phyloP scores from a whole-genome alignment of 1,140 invertebrate species.

The Papilio helenus region DNA sequence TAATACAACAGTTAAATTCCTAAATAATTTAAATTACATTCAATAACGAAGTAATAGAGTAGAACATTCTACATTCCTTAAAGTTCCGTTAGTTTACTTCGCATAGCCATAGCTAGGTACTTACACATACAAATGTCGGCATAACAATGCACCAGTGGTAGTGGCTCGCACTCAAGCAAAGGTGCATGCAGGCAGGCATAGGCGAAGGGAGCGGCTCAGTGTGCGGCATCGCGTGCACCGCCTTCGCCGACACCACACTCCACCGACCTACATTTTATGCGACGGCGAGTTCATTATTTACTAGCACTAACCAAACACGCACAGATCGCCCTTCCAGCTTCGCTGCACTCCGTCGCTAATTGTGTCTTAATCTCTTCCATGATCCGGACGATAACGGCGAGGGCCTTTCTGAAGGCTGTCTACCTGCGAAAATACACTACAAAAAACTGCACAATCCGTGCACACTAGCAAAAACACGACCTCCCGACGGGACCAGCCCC shows the following conservation, averaged over 20 bases:
- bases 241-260: constrained; percentile 61
- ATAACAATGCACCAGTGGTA: constrained; percentile 33
- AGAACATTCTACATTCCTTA: neutral
- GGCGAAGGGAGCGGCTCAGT: constrained; percentile 62
- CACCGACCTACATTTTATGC: constrained; percentile 82
- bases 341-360: constrained; percentile 44
- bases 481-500: constrained; percentile 69
- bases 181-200: constrained; percentile 44
- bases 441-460: constrained; percentile 76
- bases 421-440: constrained; percentile 78
- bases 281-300: constrained; percentile 72
- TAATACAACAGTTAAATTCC: neutral
- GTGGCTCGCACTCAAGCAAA: constrained; percentile 37
- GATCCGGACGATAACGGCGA: constrained; percentile 37
- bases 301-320: constrained; percentile 64
- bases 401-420: constrained; percentile 50
- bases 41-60: constrained; percentile 2
- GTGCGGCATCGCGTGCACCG: constrained; percentile 67
- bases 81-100: constrained; percentile 16
- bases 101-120: neutral
- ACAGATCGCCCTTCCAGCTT: constrained; percentile 58
- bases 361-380: constrained; percentile 35
- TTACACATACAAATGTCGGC: constrained; percentile 27
- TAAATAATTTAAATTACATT: neutral
- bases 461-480: constrained; percentile 75